These are phyloP conservation scores for Strix occidentalis DNA, from an alignment of 2,797 vertebrate species.

Conservation along the genomic window DNA sequence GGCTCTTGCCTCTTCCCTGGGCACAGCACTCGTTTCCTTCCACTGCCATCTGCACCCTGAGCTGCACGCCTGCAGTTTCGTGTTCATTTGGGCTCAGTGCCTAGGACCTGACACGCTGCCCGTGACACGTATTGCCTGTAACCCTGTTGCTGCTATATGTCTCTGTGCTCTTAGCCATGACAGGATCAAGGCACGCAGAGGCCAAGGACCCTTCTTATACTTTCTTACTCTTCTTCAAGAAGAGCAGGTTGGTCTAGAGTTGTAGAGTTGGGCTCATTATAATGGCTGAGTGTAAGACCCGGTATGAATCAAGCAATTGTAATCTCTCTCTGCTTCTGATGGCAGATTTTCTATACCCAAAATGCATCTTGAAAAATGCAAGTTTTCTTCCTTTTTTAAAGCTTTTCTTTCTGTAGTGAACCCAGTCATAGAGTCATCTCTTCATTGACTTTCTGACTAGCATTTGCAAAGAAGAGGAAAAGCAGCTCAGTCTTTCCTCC, in stretches of 20 bases:
- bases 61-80: not conserved
- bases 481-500: not conserved
- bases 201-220: not conserved
- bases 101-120: not conserved
- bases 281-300: not conserved
- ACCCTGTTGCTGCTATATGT: not conserved
- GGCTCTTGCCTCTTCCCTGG: not conserved
- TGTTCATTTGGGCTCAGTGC: fast-evolving
- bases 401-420: not conserved
- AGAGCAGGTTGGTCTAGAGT: not conserved
- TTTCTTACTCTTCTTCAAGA: not conserved
- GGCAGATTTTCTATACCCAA: not conserved
- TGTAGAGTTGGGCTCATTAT: not conserved
- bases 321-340: not conserved
- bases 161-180: not conserved
- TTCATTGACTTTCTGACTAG: not conserved
- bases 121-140: fast-evolving
- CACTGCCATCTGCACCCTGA: not conserved
- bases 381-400: not conserved
- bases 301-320: not conserved
- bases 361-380: not conserved
- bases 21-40: not conserved
- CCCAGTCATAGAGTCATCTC: not conserved
- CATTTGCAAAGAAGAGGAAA: not conserved
- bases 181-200: not conserved